A percentile compares a stretch with the other conserved stretches of the same genome.
These are phyloP conservation scores for Bradypodion ventrale DNA, from an alignment of 2,797 vertebrate genomes.

Conservation along the genomic window DNA sequence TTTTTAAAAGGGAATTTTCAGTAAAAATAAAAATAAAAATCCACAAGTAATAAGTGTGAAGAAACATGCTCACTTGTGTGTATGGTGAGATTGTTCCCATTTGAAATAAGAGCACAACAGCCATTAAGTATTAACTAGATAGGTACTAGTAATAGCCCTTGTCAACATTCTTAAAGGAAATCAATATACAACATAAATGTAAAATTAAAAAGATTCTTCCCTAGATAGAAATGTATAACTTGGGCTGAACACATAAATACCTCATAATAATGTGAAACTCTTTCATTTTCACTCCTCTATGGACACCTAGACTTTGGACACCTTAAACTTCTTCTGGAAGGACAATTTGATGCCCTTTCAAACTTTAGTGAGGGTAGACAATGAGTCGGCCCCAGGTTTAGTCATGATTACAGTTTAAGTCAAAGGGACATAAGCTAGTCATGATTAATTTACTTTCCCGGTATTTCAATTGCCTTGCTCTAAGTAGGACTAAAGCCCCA, in stretches of 20 bases:
- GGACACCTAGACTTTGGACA: no score
- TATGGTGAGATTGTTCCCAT: rapidly evolving
- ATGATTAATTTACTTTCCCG: not conserved
- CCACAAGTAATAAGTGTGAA: not conserved
- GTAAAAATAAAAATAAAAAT: not conserved
- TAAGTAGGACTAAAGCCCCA: not conserved
- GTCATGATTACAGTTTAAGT: not conserved
- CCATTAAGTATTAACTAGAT: slow-evolving; percentile 49
- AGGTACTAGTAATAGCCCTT: slow-evolving; percentile 33
- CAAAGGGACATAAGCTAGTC: not conserved
- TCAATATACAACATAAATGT: slow-evolving; percentile 56
- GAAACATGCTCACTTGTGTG: not conserved
- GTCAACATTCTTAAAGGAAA: slow-evolving; percentile 59
- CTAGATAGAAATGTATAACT: slow-evolving; percentile 31
- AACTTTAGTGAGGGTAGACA: not conserved
- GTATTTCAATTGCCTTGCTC: not conserved
- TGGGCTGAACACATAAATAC: slow-evolving; percentile 27
- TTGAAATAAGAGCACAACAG: slow-evolving; percentile 9
- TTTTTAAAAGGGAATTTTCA: not conserved
- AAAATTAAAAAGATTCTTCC: slow-evolving; percentile 67
- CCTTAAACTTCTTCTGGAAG: not conserved
- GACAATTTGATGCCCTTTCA: not conserved
- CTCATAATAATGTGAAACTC: not conserved
- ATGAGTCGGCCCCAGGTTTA: not conserved
- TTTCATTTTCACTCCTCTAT: not conserved